These are phyloP conservation scores for Idaea straminata DNA, from an alignment of 2,888 invertebrate species.

Conservation along the genomic window DNA sequence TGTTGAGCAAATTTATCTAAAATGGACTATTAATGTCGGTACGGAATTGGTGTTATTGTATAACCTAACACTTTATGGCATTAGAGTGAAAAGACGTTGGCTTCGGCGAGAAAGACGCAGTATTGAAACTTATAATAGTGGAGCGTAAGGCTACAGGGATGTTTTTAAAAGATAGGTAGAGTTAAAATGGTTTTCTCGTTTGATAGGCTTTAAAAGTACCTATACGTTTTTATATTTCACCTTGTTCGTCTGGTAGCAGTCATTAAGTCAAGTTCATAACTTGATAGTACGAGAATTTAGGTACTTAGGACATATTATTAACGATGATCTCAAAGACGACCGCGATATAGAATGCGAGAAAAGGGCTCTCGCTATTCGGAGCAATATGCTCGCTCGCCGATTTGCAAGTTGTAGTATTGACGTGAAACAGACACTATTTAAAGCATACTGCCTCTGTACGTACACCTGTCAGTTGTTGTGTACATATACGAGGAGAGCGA, in stretches of 20 bases:
- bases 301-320: too few relatives aligned
- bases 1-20: not conserved
- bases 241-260: not conserved
- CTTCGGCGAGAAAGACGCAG: not conserved
- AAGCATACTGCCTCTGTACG: too few relatives aligned
- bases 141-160: not conserved
- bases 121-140: not conserved
- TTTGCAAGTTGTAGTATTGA: too few relatives aligned
- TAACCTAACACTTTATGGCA: constrained; percentile 1
- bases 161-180: not conserved
- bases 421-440: too few relatives aligned
- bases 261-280: too few relatives aligned
- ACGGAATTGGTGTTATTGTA: not conserved
- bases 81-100: constrained; percentile 1
- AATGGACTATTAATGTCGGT: not conserved
- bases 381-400: too few relatives aligned
- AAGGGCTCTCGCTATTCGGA: too few relatives aligned
- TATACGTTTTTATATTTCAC: not conserved
- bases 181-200: not conserved
- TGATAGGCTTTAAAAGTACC: not conserved
- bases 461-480: too few relatives aligned
- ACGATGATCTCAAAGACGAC: too few relatives aligned
- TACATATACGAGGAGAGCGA: too few relatives aligned
- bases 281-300: too few relatives aligned
- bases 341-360: too few relatives aligned